phyloP scores from a whole-genome alignment of 64 coral and sea anemone genomes.

The Anthopleura sola region DNA sequence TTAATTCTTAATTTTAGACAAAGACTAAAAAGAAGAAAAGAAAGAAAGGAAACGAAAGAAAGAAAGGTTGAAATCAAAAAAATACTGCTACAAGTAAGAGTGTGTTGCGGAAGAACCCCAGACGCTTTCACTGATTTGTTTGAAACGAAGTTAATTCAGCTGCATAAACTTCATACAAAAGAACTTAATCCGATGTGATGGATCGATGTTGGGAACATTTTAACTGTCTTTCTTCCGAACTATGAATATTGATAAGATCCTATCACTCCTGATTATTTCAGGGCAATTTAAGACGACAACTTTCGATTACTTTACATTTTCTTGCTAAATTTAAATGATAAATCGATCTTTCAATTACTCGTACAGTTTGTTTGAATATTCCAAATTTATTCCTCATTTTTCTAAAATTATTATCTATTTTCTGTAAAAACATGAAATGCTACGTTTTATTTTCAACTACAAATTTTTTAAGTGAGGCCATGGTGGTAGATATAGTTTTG shows the following conservation, averaged over 20 bases:
- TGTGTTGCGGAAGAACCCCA: not conserved
- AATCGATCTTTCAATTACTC: not conserved
- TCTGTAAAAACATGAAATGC: too few species aligned
- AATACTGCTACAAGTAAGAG: too few species aligned
- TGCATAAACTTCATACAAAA: not conserved
- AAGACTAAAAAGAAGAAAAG: not conserved
- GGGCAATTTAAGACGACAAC: not conserved
- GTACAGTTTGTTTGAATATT: not conserved
- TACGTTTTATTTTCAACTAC: too few species aligned
- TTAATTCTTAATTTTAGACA: not conserved
- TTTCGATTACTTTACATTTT: not conserved
- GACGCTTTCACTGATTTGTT: not conserved
- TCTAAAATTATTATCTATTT: too few species aligned
- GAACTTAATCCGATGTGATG: not conserved
- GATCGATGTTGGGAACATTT: not conserved
- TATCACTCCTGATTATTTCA: not conserved
- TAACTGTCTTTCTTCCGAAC: not conserved
- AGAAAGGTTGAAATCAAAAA: not conserved
- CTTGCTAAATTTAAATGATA: not conserved
- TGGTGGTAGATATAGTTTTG: too few species aligned
- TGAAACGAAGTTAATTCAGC: conserved; percentile 10
- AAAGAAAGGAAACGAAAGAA: not conserved
- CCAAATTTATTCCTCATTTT: too few species aligned
- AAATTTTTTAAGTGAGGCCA: too few species aligned
- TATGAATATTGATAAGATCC: not conserved